Evolutionary conservation across 2,797 vertebrate genomes (phyloP).

Genomic region (Pyrrhura leucotis): DNA sequence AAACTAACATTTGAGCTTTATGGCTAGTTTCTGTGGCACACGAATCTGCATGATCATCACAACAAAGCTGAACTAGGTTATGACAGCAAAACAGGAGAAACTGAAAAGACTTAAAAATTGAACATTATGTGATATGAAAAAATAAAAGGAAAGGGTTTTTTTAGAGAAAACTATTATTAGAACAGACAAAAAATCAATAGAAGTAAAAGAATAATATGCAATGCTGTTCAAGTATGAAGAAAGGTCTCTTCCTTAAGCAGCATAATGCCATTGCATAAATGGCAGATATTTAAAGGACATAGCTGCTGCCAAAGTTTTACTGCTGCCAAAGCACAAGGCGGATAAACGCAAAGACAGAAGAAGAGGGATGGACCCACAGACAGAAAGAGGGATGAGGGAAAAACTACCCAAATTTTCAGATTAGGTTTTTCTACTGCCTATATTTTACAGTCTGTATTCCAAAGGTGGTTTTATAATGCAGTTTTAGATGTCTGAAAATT

Average conservation of each 20-base stretch:
- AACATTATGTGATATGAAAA: background rate
- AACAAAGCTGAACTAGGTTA: background rate
- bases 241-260: background rate
- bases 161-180: background rate
- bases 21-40: background rate
- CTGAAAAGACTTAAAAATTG: background rate
- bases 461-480: background rate
- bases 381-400: background rate
- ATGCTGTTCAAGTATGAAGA: background rate
- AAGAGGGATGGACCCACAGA: background rate
- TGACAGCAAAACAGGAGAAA: background rate
- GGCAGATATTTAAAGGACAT: background rate
- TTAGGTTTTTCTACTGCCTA: background rate
- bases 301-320: background rate
- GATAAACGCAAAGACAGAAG: background rate
- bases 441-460: background rate
- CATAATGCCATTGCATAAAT: background rate
- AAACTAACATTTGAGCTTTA: background rate
- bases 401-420: background rate
- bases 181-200: background rate
- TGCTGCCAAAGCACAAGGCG: background rate
- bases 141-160: background rate
- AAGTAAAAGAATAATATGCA: background rate
- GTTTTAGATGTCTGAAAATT: background rate
- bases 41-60: background rate